Evolutionary conservation across 2,888 invertebrate genomes (phyloP).

Genomic region (Yponomeuta sedellus): DNA sequence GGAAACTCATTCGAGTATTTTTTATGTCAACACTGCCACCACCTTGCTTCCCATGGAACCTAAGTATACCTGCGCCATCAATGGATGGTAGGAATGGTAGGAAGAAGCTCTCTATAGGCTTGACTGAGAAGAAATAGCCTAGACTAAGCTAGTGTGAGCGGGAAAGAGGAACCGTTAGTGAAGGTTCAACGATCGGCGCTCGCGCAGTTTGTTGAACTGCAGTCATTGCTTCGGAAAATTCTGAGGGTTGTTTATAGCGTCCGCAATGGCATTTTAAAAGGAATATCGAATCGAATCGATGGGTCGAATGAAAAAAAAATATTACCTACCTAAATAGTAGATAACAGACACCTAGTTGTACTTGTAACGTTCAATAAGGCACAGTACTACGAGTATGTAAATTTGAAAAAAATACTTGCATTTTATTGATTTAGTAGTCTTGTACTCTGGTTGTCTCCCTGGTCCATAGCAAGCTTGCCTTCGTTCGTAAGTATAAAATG

Average conservation of each 20-base stretch:
- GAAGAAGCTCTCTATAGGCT: conserved; percentile 45
- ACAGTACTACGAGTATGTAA: no score
- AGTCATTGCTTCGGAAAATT: conserved; percentile 70
- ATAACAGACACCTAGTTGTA: no score
- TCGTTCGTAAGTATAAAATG: no score
- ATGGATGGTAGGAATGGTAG: conserved; percentile 49
- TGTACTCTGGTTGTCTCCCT: no score
- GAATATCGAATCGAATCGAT: no score
- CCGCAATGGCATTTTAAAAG: background rate
- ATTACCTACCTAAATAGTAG: no score
- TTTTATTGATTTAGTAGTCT: no score
- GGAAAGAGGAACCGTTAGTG: conserved; percentile 54
- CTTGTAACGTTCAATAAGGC: no score
- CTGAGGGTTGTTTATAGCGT: conserved; percentile 46
- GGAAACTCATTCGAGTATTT: no score
- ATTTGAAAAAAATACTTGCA: no score
- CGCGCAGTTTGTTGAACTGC: conserved; percentile 74
- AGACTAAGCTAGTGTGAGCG: conserved; percentile 35
- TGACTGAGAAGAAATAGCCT: conserved; percentile 36
- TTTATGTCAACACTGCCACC: conserved; percentile 15
- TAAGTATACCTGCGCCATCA: conserved; percentile 32
- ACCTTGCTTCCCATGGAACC: conserved; percentile 39
- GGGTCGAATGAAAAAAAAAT: no score
- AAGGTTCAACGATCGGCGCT: conserved; percentile 73
- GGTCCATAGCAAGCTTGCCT: no score